Conservation (phyloP, 1,140 invertebrate genomes). For the Pachyrhynchus sulphureomaculatus region DNA sequence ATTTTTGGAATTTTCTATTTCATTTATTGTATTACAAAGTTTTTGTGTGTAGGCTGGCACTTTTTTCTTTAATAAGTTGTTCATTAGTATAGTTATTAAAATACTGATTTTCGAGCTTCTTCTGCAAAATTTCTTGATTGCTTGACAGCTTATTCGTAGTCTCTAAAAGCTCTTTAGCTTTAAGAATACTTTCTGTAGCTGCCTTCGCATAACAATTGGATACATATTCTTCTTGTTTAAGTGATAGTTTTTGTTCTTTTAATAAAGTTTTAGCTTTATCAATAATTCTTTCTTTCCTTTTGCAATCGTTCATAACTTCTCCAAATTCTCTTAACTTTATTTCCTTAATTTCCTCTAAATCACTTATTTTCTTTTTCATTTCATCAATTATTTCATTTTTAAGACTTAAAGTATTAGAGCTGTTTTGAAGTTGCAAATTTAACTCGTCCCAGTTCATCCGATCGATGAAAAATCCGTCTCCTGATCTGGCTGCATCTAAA, state of each 20-base stretch:
- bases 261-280: constrained; percentile 18
- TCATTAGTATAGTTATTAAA: constrained; percentile 25
- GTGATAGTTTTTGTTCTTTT: constrained; percentile 12
- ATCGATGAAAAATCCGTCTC: constrained; percentile 29
- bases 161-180: constrained; percentile 27
- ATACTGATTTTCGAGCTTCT: constrained; percentile 33
- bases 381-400: constrained; percentile 24
- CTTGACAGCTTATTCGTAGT: constrained; percentile 15
- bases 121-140: constrained; percentile 26
- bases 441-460: constrained; percentile 29
- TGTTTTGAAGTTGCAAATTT: constrained; percentile 10
- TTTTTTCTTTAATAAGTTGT: constrained; percentile 18
- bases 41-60: neutral
- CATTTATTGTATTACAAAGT: neutral
- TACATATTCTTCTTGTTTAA: constrained; percentile 31
- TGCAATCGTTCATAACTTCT: constrained; percentile 21
- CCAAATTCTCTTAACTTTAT: constrained; percentile 20
- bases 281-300: constrained; percentile 11
- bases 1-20: neutral
- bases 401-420: neutral
- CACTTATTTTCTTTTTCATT: constrained; percentile 18
- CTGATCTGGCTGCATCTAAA: constrained; percentile 28
- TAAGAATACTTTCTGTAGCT: constrained; percentile 13
- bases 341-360: neutral
- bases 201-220: constrained; percentile 21